Evolutionary conservation across 2,888 invertebrate genomes (phyloP).

Genomic region (Venustoraphidia nigricollis): DNA sequence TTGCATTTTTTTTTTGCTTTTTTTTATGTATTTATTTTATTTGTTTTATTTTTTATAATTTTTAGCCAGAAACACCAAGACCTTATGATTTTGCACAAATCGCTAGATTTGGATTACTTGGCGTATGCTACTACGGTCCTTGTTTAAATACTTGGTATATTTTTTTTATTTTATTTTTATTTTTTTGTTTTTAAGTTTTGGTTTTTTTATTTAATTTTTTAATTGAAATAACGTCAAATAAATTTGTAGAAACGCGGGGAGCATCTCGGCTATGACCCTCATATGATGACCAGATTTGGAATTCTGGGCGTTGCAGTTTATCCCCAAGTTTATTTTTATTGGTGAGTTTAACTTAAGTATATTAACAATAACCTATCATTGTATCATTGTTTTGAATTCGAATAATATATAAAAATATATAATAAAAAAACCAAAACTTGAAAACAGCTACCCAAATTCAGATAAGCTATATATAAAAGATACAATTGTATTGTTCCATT

Average conservation of each 20-base stretch:
- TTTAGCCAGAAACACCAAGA: constrained; percentile 16
- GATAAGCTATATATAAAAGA: no score
- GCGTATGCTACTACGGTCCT: constrained; percentile 35
- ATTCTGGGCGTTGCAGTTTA: constrained; percentile 15
- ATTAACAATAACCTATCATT: no score
- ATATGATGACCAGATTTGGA: constrained; percentile 14
- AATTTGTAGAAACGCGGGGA: constrained; percentile 13
- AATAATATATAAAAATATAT: no score
- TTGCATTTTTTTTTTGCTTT: no score
- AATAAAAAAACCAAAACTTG: no score
- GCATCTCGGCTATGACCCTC: constrained; percentile 14
- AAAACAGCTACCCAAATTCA: no score
- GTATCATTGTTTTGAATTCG: no score
- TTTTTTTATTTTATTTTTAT: constrained; percentile 5
- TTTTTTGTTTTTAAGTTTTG: constrained; percentile 3
- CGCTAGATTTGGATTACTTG: constrained; percentile 36
- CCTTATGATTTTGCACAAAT: constrained; percentile 31
- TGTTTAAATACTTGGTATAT: constrained; percentile 36
- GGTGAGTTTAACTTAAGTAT: constrained; percentile 10
- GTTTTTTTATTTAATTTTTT: not conserved
- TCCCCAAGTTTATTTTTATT: constrained; percentile 16
- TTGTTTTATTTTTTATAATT: not conserved
- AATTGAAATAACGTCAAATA: not conserved
- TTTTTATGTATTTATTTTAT: no score
- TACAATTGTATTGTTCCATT: no score